Conservation (phyloP, 2,113 vertebrate species). For the Odontesthes bonariensis region DNA sequence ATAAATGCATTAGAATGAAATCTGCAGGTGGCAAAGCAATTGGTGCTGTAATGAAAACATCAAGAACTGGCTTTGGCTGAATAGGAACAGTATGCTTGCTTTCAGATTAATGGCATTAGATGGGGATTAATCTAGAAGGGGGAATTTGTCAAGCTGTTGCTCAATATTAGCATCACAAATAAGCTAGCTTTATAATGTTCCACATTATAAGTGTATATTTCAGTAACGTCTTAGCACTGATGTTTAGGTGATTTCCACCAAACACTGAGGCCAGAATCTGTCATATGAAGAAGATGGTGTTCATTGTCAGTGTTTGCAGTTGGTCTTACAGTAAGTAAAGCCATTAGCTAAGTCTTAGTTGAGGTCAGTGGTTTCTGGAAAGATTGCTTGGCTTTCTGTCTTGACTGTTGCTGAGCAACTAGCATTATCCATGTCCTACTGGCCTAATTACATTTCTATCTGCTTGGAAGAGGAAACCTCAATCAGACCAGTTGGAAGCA, state of each 20-base stretch:
- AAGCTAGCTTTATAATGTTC: constrained; percentile 43
- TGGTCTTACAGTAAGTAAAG: constrained; percentile 9
- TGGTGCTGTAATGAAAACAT: constrained; percentile 63
- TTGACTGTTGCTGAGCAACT: constrained; percentile 35
- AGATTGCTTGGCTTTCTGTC: constrained; percentile 14
- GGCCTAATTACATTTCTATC: constrained; percentile 52
- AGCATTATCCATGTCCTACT: constrained; percentile 44
- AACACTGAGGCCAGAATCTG: constrained; percentile 17
- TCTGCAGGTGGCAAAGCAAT: constrained; percentile 58
- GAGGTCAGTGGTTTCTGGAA: constrained; percentile 10
- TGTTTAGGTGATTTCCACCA: constrained; percentile 24
- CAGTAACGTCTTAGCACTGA: constrained; percentile 11
- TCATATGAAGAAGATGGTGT: constrained; percentile 20
- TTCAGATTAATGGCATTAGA: constrained; percentile 75
- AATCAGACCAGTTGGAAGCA: constrained; percentile 61
- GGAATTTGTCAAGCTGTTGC: constrained; percentile 64
- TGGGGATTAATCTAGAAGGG: constrained; percentile 69
- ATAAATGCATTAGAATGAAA: constrained; percentile 63
- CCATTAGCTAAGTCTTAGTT: constrained; percentile 14
- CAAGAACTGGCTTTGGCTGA: constrained; percentile 45
- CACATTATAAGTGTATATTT: constrained; percentile 40
- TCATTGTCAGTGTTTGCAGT: constrained; percentile 1
- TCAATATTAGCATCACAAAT: constrained; percentile 65
- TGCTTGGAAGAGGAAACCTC: constrained; percentile 46
- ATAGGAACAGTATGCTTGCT: constrained; percentile 61